Conservation (phyloP, 2,113 vertebrate species). For the Aythya baeri region DNA sequence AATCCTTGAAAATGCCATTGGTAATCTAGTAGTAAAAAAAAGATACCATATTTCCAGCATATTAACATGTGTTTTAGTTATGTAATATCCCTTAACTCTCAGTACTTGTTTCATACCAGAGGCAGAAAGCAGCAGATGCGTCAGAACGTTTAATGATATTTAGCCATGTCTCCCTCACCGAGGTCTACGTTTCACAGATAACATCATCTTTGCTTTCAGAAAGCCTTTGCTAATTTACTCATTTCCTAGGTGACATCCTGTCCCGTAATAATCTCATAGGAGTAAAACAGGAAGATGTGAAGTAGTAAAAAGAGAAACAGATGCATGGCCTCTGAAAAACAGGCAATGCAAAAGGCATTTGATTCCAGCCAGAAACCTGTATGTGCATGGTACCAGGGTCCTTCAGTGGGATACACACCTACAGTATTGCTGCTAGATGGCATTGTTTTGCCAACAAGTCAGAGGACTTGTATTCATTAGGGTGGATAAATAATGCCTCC, state of each 20-base stretch:
- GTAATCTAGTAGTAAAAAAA: neutral
- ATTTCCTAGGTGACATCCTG: neutral
- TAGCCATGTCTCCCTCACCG: fast-evolving
- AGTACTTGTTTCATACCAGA: neutral
- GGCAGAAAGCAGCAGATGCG: neutral
- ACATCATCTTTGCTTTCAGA: neutral
- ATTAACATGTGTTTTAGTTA: neutral
- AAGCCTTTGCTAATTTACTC: neutral
- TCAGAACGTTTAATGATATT: neutral
- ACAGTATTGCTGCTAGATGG: neutral
- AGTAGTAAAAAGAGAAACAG: neutral
- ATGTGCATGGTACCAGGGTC: neutral
- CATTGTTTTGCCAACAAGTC: constrained; percentile 8
- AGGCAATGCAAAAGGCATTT: neutral
- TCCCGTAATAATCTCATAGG: neutral
- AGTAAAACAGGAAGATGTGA: neutral
- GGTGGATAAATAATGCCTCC: neutral
- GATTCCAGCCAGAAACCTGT: neutral
- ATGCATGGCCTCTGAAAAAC: neutral
- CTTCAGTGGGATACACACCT: neutral
- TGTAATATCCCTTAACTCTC: neutral
- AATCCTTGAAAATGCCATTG: neutral
- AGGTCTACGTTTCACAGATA: neutral
- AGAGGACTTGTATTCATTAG: neutral
- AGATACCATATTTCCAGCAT: neutral